These are phyloP conservation scores for Ibidorhyncha struthersii DNA, from an alignment of 2,113 vertebrate genomes.

Conservation along the genomic window DNA sequence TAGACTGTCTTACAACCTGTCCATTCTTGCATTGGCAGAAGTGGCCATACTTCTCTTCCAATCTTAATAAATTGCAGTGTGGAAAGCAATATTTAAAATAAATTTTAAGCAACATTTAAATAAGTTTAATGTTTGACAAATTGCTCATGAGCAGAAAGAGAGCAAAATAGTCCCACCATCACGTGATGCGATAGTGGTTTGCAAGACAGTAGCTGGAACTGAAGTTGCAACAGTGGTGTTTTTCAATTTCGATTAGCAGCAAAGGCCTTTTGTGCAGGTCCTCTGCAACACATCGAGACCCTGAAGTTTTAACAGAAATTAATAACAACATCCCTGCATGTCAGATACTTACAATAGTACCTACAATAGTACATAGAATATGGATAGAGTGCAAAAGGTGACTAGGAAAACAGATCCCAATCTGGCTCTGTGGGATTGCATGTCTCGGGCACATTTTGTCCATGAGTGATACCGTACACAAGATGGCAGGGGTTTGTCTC, in stretches of 20 bases:
- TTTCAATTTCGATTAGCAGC: neutral
- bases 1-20: neutral
- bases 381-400: neutral
- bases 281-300: neutral
- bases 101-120: neutral
- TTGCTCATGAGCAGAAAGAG: neutral
- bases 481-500: neutral
- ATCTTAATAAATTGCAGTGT: neutral
- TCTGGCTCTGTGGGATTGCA: neutral
- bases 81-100: neutral
- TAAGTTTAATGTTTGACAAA: neutral
- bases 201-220: neutral
- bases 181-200: neutral
- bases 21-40: neutral
- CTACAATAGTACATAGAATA: neutral
- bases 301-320: neutral
- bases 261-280: neutral
- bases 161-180: neutral
- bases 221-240: neutral
- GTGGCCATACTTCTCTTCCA: neutral
- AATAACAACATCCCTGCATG: neutral
- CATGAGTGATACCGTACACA: accelerated
- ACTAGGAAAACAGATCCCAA: neutral
- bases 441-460: neutral
- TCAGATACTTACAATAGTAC: neutral